Conservation (phyloP, 1,140 invertebrate genomes). For the Thaumatotibia leucotreta region DNA sequence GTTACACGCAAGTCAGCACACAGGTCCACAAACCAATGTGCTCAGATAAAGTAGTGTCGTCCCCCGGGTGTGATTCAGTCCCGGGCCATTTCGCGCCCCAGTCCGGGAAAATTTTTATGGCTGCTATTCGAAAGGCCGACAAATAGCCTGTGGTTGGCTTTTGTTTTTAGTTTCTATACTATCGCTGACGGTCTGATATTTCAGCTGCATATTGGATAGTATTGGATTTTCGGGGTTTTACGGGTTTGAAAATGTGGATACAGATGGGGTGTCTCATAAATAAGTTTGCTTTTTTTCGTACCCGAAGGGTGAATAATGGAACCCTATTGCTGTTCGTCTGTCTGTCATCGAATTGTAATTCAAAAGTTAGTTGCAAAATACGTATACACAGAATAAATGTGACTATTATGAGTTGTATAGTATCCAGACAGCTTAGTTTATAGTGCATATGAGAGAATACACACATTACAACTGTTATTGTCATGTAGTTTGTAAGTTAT, state of each 20-base stretch:
- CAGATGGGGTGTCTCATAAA: neutral
- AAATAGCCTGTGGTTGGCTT: constrained; percentile 4
- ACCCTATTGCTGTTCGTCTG: too few species aligned
- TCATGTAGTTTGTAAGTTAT: too few species aligned
- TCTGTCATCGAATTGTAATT: too few species aligned
- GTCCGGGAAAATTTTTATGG: constrained; percentile 4
- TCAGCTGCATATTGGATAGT: neutral
- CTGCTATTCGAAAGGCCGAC: neutral
- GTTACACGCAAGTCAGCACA: neutral
- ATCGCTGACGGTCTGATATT: neutral
- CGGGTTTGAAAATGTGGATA: neutral
- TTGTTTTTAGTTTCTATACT: constrained; percentile 5
- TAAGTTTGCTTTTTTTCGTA: neutral
- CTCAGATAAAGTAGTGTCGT: neutral
- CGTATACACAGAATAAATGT: too few species aligned
- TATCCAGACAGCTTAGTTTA: too few species aligned
- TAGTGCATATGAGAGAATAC: too few species aligned
- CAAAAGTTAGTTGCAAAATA: too few species aligned
- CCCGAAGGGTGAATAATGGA: too few species aligned
- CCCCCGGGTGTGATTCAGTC: neutral
- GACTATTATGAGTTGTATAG: too few species aligned
- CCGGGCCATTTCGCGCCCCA: neutral
- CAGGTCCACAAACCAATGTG: neutral
- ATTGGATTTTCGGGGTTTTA: neutral
- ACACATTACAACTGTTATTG: too few species aligned